Conservation (phyloP, 2,797 vertebrate genomes). For the Myiotriccus ornatus region DNA sequence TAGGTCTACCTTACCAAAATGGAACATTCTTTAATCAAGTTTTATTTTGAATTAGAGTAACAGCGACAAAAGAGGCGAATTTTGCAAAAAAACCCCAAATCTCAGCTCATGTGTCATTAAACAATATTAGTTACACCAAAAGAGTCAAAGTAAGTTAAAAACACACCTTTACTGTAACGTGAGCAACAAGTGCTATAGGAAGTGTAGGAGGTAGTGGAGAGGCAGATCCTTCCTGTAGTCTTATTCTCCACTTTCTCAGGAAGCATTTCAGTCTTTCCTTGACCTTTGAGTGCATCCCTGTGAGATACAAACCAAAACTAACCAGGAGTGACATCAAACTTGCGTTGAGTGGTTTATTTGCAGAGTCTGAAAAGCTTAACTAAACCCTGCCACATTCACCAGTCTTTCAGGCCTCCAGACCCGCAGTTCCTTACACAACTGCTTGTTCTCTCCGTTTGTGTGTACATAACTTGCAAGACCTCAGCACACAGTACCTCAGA, state of each 20-base stretch:
- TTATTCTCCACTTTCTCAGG: not conserved
- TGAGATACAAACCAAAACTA: not conserved
- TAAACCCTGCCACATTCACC: not conserved
- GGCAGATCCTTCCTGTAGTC: fast-evolving
- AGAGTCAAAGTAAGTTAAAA: not conserved
- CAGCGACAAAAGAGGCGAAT: not conserved
- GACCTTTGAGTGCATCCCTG: not conserved
- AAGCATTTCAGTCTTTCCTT: not conserved
- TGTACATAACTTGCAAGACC: not conserved
- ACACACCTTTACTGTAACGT: not conserved
- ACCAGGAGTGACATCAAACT: not conserved
- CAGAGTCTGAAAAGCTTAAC: not conserved
- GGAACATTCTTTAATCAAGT: not conserved
- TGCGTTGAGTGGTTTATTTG: not conserved
- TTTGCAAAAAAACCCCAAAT: not conserved
- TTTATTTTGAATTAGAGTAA: not conserved
- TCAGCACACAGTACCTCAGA: not conserved
- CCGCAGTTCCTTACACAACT: not conserved
- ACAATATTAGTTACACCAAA: not conserved
- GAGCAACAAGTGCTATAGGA: not conserved
- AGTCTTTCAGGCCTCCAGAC: not conserved
- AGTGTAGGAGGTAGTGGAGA: not conserved
- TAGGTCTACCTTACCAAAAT: not conserved
- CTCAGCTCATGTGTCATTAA: not conserved
- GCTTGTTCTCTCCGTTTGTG: not conserved